Evolutionary conservation across 2,888 invertebrate species (phyloP).

Genomic region (Drosophila imparisetae): DNA sequence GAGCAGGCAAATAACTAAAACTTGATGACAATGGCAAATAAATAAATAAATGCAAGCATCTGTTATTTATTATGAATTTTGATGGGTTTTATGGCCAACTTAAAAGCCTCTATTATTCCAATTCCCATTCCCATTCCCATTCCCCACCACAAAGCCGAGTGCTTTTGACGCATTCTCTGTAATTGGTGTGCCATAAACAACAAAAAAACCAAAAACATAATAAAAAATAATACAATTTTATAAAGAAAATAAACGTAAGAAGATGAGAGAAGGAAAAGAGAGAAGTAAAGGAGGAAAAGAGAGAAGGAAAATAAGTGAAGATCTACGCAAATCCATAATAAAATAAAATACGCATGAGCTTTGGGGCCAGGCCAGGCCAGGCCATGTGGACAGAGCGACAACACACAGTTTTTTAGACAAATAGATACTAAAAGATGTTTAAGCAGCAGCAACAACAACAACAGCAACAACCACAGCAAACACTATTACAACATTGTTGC

Average conservation of each 20-base stretch:
- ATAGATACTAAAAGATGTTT: slow-evolving; percentile 54
- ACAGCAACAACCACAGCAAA: slow-evolving; percentile 10
- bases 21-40: not conserved
- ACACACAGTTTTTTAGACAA: slow-evolving; percentile 22
- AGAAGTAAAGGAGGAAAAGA: too few species aligned
- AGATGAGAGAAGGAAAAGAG: not conserved
- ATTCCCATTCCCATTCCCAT: not conserved
- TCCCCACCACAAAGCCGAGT: slow-evolving; percentile 5
- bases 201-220: slow-evolving; percentile 49
- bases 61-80: slow-evolving; percentile 56
- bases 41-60: slow-evolving; percentile 8
- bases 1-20: not conserved
- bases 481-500: slow-evolving; percentile 44
- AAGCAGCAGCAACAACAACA: slow-evolving; percentile 19
- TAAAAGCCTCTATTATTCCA: slow-evolving; percentile 2
- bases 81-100: slow-evolving; percentile 27
- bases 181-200: slow-evolving; percentile 63
- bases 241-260: slow-evolving; percentile 45
- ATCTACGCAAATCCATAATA: slow-evolving; percentile 42
- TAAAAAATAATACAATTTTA: slow-evolving; percentile 52
- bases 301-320: slow-evolving; percentile 7
- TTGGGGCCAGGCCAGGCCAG: not conserved
- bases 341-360: slow-evolving; percentile 38
- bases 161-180: slow-evolving; percentile 63
- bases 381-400: slow-evolving; percentile 21